phyloP scores from a whole-genome alignment of 2,888 invertebrate species.

The Lissonota sp. region DNA sequence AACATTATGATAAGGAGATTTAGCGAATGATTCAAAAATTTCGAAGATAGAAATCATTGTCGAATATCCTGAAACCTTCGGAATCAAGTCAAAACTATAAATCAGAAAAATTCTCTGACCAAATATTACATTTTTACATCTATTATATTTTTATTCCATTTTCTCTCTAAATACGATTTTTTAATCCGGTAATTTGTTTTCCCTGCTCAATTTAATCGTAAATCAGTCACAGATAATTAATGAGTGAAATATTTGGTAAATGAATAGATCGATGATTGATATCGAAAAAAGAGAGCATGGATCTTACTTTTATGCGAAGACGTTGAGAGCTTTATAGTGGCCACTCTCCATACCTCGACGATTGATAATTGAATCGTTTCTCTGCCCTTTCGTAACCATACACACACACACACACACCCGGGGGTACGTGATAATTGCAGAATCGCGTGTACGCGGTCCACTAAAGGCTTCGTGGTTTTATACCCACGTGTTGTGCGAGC shows the following conservation, averaged over 20 bases:
- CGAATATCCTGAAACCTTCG: no score
- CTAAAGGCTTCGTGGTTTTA: constrained; percentile 36
- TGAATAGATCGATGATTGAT: neutral
- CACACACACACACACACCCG: neutral
- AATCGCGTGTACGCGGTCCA: constrained; percentile 67
- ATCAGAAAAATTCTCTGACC: no score
- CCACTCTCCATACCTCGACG: constrained; percentile 48
- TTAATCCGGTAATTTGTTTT: neutral
- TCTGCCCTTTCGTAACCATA: constrained; percentile 39
- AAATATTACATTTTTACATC: no score
- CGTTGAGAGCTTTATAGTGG: constrained; percentile 67
- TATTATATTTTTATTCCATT: no score
- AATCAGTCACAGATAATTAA: neutral
- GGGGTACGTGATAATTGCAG: constrained; percentile 70
- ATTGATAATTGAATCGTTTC: constrained; percentile 67
- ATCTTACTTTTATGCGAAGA: no score
- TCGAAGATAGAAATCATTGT: no score
- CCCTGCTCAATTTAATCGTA: neutral
- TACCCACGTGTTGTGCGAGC: constrained; percentile 33
- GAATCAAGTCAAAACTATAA: no score
- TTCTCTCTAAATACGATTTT: no score
- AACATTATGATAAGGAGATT: no score
- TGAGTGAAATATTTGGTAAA: neutral
- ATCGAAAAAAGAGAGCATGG: no score
- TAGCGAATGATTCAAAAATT: no score